Evolutionary conservation across 2,113 vertebrate genomes (phyloP).

Genomic region (Percina caprodes): DNA sequence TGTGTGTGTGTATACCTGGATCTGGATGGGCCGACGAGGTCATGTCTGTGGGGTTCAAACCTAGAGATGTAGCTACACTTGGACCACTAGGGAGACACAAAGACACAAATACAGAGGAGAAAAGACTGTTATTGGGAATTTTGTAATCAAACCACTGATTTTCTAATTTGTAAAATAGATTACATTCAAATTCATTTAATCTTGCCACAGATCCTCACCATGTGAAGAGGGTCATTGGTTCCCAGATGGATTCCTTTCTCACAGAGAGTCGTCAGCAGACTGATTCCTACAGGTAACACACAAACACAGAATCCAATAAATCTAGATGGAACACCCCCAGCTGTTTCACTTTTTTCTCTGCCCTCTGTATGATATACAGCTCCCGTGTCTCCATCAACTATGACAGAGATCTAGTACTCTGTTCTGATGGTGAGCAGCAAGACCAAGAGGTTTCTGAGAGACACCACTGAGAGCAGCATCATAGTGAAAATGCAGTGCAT

Average conservation of each 20-base stretch:
- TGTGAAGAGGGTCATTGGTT: slow-evolving; percentile 73
- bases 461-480: too few species aligned
- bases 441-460: not conserved
- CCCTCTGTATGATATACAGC: not conserved
- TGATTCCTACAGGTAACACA: slow-evolving; percentile 69
- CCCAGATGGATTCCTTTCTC: slow-evolving; percentile 81
- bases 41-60: slow-evolving; percentile 39
- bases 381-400: not conserved
- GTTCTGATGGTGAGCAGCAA: not conserved
- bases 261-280: slow-evolving; percentile 77
- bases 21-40: slow-evolving; percentile 31
- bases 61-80: slow-evolving; percentile 59
- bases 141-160: not conserved
- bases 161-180: not conserved
- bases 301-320: not conserved
- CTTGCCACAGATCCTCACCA: slow-evolving; percentile 63
- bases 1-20: slow-evolving; percentile 45
- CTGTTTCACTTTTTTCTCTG: not conserved
- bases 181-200: not conserved
- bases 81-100: slow-evolving; percentile 65
- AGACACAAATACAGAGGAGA: not conserved
- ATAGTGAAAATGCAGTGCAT: not conserved
- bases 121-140: not conserved
- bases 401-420: not conserved
- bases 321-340: not conserved